A percentile compares a stretch with the other conserved stretches of the same genome.
Conservation (phyloP, 2,113 vertebrate species). For the Oryzias javanicus region DNA sequence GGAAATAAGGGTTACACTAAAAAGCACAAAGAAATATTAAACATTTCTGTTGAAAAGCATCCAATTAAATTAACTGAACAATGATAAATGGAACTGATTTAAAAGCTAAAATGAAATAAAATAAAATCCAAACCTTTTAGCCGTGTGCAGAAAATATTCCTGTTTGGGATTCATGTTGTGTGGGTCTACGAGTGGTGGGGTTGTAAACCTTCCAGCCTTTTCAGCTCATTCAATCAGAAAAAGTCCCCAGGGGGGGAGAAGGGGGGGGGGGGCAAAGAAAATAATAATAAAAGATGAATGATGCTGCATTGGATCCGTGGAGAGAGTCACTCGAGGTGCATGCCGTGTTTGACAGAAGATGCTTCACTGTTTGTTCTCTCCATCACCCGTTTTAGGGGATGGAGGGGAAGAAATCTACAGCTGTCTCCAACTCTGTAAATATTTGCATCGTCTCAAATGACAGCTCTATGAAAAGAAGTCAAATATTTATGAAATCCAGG, state of each 20-base stretch:
- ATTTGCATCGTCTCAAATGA: constrained; percentile 1
- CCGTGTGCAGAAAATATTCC: neutral
- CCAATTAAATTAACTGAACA: no score
- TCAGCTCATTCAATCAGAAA: constrained; percentile 53
- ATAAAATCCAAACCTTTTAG: neutral
- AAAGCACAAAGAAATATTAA: no score
- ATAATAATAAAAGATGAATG: constrained; percentile 49
- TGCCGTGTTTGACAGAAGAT: constrained; percentile 7
- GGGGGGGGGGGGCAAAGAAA: constrained; percentile 58
- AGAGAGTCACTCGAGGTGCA: constrained; percentile 42
- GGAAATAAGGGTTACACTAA: no score
- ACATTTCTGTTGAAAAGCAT: no score
- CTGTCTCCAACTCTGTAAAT: neutral
- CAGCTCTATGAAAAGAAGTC: no score
- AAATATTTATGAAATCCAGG: no score
- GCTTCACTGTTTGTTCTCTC: no score
- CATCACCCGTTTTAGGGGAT: neutral
- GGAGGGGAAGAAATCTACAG: neutral
- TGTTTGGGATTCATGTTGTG: constrained; percentile 12
- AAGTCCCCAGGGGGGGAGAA: constrained; percentile 30
- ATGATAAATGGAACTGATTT: no score
- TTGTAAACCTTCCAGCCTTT: constrained; percentile 41
- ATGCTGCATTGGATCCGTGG: constrained; percentile 12
- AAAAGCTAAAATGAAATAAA: no score
- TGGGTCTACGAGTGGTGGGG: constrained; percentile 17